phyloP scores from a whole-genome alignment of 2,888 invertebrate species.

The Drosophila leonis region DNA sequence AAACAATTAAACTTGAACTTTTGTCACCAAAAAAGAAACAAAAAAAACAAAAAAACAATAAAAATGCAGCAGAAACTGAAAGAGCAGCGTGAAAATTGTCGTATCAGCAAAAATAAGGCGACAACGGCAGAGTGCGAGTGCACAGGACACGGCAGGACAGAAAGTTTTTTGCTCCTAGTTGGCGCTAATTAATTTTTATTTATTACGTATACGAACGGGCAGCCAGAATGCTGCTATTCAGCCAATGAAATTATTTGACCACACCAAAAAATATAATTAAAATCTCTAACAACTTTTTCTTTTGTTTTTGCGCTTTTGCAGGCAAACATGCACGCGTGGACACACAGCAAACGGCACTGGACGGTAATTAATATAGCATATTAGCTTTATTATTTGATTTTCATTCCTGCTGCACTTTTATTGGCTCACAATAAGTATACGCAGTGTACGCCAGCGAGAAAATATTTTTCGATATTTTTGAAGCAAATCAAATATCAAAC shows the following conservation, averaged over 20 bases:
- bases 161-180: constrained; percentile 54
- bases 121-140: constrained; percentile 26
- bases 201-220: constrained; percentile 63
- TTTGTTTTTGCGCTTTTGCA: constrained; percentile 51
- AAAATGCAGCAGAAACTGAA: constrained; percentile 44
- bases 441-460: constrained; percentile 47
- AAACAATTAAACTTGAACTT: constrained; percentile 81
- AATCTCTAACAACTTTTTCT: constrained; percentile 47
- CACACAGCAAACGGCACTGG: constrained; percentile 81
- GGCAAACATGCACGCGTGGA: constrained; percentile 84
- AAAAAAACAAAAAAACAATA: constrained; percentile 1
- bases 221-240: constrained; percentile 46
- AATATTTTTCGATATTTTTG: background rate
- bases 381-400: constrained; percentile 6
- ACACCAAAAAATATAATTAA: constrained; percentile 54
- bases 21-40: constrained; percentile 60
- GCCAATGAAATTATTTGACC: constrained; percentile 57
- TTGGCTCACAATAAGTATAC: constrained; percentile 48
- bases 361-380: constrained; percentile 81
- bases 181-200: constrained; percentile 78
- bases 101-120: constrained; percentile 68
- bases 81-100: constrained; percentile 56
- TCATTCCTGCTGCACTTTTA: constrained; percentile 22
- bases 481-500: background rate
- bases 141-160: constrained; percentile 34